phyloP scores from a whole-genome alignment of 2,797 vertebrate species.

The Coccyzus lansbergi region DNA sequence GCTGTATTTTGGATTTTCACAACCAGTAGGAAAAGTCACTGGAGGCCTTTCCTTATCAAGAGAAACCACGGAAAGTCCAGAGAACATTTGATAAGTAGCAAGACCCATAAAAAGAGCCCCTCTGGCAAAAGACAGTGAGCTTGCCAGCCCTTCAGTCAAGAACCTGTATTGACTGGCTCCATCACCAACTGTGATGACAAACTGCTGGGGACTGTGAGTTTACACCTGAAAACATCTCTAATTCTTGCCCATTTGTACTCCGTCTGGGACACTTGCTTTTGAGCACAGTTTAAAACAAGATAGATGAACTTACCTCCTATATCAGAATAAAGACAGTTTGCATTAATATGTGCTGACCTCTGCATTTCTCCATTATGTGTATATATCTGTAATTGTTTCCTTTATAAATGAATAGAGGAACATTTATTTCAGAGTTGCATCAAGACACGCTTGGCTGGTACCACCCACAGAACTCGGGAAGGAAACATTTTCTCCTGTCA shows the following conservation, averaged over 20 bases:
- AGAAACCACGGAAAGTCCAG: background rate
- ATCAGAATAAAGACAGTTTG: background rate
- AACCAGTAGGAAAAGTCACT: background rate
- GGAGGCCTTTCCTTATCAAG: background rate
- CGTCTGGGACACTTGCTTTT: background rate
- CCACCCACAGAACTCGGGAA: background rate
- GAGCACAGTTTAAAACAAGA: background rate
- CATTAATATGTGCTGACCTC: slow-evolving; percentile 3
- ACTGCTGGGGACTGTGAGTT: background rate
- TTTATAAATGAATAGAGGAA: background rate
- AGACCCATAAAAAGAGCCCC: background rate
- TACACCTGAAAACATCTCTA: background rate
- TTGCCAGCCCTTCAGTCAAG: background rate
- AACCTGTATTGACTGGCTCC: background rate
- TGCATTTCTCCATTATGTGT: background rate
- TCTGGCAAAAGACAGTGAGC: background rate
- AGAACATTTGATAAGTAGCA: background rate
- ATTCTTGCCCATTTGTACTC: background rate
- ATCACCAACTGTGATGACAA: background rate
- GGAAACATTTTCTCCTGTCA: background rate
- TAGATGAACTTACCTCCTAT: background rate
- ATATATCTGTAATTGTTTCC: slow-evolving; percentile 9
- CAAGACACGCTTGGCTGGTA: background rate
- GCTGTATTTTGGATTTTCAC: background rate
- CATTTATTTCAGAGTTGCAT: background rate